phyloP scores from a whole-genome alignment of 2,888 invertebrate genomes.

The Tetrapedia diversipes region DNA sequence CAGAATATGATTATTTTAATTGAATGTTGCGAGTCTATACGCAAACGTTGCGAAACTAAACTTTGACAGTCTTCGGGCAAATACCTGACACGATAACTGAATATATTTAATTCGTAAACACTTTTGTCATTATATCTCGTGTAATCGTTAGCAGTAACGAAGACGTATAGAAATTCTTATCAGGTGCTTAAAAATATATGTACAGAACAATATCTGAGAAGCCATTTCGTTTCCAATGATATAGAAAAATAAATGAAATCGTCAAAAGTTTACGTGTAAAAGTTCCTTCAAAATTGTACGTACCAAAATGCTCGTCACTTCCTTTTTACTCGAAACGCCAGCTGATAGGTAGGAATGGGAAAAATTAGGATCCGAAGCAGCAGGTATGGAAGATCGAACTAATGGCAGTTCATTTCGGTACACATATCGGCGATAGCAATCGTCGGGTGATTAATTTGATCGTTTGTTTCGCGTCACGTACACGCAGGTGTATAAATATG shows the following conservation, averaged over 20 bases:
- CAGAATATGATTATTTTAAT: not conserved
- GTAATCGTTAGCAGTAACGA: not conserved
- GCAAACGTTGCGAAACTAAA: too few relatives aligned
- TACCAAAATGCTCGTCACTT: too few relatives aligned
- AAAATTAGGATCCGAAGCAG: too few relatives aligned
- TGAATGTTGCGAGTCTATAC: too few relatives aligned
- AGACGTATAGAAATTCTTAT: not conserved
- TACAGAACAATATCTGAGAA: not conserved
- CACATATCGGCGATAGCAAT: conserved; percentile 69
- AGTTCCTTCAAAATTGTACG: too few relatives aligned
- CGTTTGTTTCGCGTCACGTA: conserved; percentile 71
- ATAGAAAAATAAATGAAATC: too few relatives aligned
- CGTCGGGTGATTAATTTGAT: conserved; percentile 74
- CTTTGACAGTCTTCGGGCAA: too few relatives aligned
- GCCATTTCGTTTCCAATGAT: not conserved
- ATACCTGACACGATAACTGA: not conserved
- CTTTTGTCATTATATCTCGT: not conserved
- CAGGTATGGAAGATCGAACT: not conserved
- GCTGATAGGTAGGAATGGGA: too few relatives aligned
- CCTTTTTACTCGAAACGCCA: too few relatives aligned
- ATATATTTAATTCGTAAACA: not conserved
- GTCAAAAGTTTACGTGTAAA: too few relatives aligned
- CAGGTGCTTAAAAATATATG: not conserved
- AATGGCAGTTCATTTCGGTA: conserved; percentile 64
- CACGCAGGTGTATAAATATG: conserved; percentile 44